Evolutionary conservation across 37 sponge, comb jelly and placozoan genomes (phyloP), one percentile per base, ranked within the genome.

Genomic region (Eunapius fragilis): DNA sequence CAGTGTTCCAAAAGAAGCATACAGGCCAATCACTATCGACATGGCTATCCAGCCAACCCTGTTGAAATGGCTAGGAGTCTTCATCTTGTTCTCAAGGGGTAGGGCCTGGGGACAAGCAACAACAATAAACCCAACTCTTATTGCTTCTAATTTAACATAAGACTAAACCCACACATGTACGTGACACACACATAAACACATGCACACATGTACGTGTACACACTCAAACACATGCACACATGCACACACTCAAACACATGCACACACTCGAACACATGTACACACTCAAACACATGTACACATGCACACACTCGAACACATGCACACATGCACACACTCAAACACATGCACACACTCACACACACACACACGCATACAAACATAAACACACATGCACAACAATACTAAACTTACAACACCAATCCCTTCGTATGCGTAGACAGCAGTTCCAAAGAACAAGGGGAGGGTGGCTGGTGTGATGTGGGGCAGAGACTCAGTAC

Each of bases 31-130:
- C 14, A 96, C 81, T 0, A 90, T 10, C 5, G 68, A 32, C 95
- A 96, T 94, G 14, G 75, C 91, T 25, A 11, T 10, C 25, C 28
- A 77, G 34, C 96, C 49, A 17, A 98, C 85, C 13, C 47, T 68
- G 6, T 37, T 74, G 79, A 91, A 87, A 37, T 95, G 70, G 37
- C 72, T 50, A 27, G 99, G 97, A 11, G 88, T 75, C 74, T 79
- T 90, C 99, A 98, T 98, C 80, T 95, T 92, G 38, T 98, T 98
- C 84, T 96, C 97, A 70, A 96, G 84, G 5, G 99, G 99, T 31
- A 98, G 85, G 69, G 95, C 84, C 92, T 88, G 69, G 58, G 58
- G 58, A 58, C 58, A 58, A 58, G 58, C n/a, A n/a, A n/a, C n/a
- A n/a, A 19, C 58, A 58, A 58, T 58, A 58, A 58, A n/a, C n/a